These are phyloP conservation scores for Cromileptes altivelis DNA, from an alignment of 2,113 vertebrate species.

Conservation along the genomic window DNA sequence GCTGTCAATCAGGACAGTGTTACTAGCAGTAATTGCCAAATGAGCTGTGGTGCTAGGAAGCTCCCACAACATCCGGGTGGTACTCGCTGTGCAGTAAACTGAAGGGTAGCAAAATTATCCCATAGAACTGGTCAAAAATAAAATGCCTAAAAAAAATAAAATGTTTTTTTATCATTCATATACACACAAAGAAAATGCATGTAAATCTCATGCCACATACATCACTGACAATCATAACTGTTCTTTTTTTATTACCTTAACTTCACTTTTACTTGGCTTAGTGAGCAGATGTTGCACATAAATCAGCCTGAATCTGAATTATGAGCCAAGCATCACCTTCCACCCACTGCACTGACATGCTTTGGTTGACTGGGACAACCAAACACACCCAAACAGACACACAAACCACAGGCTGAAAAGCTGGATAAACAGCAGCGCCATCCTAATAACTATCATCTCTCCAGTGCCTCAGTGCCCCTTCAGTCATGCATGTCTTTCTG, in stretches of 20 bases:
- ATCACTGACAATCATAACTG: not conserved
- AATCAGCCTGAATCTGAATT: slow-evolving; percentile 35
- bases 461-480: not conserved
- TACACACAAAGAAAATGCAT: not conserved
- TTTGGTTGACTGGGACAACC: slow-evolving; percentile 25
- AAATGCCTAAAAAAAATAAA: too few relatives aligned
- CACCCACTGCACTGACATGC: slow-evolving; percentile 19
- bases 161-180: too few relatives aligned
- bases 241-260: not conserved
- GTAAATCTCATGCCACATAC: not conserved
- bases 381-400: slow-evolving; percentile 50
- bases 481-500: not conserved
- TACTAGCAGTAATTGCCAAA: too few relatives aligned
- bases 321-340: slow-evolving; percentile 28
- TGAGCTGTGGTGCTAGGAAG: too few relatives aligned
- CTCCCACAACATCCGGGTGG: too few relatives aligned
- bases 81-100: too few relatives aligned
- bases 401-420: slow-evolving; percentile 22
- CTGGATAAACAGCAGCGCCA: slow-evolving; percentile 21
- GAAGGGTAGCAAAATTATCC: too few relatives aligned
- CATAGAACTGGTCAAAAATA: too few relatives aligned
- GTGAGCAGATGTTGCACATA: slow-evolving; percentile 5
- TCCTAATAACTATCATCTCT: slow-evolving; percentile 25
- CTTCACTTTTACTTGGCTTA: not conserved
- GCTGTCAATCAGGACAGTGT: too few relatives aligned